Evolutionary conservation across 1,140 invertebrate genomes (phyloP).

Genomic region (Monochamus saltuarius): DNA sequence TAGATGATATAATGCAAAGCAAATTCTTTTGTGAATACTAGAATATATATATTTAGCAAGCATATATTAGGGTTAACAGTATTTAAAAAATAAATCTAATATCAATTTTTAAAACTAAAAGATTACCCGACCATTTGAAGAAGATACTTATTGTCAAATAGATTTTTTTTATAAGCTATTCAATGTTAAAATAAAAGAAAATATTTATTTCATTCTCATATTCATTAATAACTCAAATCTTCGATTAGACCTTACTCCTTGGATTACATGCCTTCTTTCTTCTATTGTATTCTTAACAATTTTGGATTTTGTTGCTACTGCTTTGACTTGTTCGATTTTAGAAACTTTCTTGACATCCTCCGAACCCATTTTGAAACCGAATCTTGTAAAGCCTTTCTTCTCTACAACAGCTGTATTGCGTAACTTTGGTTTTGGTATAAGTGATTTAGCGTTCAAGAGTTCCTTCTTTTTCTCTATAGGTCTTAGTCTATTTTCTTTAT

Average conservation of each 20-base stretch:
- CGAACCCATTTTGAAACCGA: conserved; percentile 14
- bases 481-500: not conserved
- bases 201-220: conserved; percentile 16
- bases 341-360: not conserved
- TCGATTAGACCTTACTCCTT: conserved; percentile 30
- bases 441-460: not conserved
- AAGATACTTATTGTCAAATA: too few species aligned
- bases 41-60: too few species aligned
- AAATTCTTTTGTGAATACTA: too few species aligned
- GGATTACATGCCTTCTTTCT: conserved; percentile 17
- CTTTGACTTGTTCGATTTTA: conserved; percentile 17
- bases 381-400: conserved; percentile 10
- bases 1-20: too few species aligned
- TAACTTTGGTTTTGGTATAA: conserved; percentile 5
- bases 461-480: not conserved
- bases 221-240: conserved; percentile 35
- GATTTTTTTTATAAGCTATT: too few species aligned
- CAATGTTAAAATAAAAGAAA: not conserved
- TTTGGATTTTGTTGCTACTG: conserved; percentile 21
- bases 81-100: too few species aligned
- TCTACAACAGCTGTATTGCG: not conserved
- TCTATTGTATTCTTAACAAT: conserved; percentile 13
- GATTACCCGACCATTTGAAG: too few species aligned
- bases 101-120: too few species aligned
- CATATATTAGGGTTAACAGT: too few species aligned